These are phyloP conservation scores for Andrena bucephala DNA, from an alignment of 2,888 invertebrate species.

Conservation along the genomic window DNA sequence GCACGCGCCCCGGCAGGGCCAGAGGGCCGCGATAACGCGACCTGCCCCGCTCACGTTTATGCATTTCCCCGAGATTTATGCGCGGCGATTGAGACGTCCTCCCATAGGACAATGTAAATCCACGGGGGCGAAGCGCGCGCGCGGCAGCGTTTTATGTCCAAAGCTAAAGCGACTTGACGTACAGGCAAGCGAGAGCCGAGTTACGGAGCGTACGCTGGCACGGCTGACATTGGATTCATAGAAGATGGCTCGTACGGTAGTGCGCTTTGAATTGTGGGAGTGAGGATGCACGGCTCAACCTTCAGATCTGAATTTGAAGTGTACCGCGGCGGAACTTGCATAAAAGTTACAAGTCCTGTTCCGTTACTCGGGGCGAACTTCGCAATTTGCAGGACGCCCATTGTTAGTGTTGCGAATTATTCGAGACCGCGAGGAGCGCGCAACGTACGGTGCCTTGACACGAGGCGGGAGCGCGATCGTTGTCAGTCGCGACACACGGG, in stretches of 20 bases:
- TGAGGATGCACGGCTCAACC: no score
- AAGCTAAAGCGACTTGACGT: background rate
- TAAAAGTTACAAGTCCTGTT: background rate
- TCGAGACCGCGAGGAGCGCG: slow-evolving; percentile 15
- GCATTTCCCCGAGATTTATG: slow-evolving; percentile 3
- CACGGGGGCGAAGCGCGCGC: no score
- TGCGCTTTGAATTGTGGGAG: no score
- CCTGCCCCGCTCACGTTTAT: no score
- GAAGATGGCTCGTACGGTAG: no score
- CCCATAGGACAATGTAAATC: no score
- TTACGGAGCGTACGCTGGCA: no score
- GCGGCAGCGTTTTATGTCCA: background rate
- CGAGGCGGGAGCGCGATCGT: slow-evolving; percentile 40
- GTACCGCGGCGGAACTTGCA: background rate
- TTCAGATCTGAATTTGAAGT: no score
- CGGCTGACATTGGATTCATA: no score
- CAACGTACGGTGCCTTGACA: slow-evolving; percentile 12
- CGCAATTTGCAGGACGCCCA: slow-evolving; percentile 28
- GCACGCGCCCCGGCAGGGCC: background rate
- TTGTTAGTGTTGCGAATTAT: slow-evolving; percentile 46
- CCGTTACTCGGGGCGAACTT: background rate
- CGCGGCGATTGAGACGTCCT: slow-evolving; percentile 31
- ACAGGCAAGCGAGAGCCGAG: background rate
- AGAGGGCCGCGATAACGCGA: no score
- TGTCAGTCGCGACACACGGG: slow-evolving; percentile 34